phyloP scores from a whole-genome alignment of 2,113 vertebrate genomes.

The Platycercus adscitus region DNA sequence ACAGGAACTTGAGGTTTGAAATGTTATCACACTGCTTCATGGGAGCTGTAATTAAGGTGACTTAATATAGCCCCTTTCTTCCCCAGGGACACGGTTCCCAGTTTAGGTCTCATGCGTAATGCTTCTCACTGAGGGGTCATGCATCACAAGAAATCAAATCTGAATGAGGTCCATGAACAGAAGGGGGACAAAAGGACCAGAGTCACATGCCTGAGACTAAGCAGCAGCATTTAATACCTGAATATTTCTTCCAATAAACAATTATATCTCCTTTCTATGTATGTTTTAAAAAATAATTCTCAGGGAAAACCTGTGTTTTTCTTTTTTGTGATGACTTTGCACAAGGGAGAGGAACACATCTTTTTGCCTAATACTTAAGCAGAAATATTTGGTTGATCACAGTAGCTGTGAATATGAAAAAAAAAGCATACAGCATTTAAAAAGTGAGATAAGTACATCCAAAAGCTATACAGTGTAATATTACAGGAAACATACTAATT shows the following conservation, averaged over 20 bases:
- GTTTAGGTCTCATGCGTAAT: background rate
- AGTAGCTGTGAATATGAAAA: background rate
- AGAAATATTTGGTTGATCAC: background rate
- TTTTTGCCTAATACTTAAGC: background rate
- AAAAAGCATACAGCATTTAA: background rate
- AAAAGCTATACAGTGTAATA: background rate
- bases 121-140: background rate
- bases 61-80: background rate
- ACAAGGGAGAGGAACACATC: background rate
- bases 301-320: background rate
- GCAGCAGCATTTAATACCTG: background rate
- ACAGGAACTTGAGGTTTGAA: background rate
- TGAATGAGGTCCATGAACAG: background rate
- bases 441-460: background rate
- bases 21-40: background rate
- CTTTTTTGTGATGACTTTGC: background rate
- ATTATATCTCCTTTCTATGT: background rate
- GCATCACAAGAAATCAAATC: background rate
- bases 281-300: background rate
- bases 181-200: background rate
- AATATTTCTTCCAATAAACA: background rate
- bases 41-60: background rate
- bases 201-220: background rate
- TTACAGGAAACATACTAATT: background rate
- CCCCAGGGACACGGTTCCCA: background rate